A percentile compares a stretch with the other conserved stretches of the same genome.
Evolutionary conservation across 2,797 vertebrate genomes (phyloP).

Genomic region (Thripadectes ignobilis): DNA sequence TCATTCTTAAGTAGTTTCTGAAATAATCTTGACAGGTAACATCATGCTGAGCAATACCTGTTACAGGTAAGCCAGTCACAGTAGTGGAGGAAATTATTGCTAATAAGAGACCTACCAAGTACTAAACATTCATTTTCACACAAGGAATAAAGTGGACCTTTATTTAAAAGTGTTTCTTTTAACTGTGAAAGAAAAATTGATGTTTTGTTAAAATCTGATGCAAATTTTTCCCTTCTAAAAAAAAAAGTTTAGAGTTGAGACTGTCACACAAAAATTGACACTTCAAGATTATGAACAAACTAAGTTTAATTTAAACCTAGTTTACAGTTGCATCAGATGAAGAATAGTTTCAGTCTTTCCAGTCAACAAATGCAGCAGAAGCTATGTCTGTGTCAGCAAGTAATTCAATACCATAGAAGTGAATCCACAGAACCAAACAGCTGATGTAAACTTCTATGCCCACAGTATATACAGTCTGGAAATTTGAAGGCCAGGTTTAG

Average conservation of each 20-base stretch:
- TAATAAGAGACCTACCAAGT: background rate
- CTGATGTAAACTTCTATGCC: background rate
- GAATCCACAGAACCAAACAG: background rate
- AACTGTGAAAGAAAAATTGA: background rate
- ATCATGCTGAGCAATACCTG: background rate
- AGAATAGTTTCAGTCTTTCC: conserved; percentile 24
- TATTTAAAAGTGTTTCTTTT: background rate
- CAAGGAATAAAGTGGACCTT: background rate
- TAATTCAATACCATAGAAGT: background rate
- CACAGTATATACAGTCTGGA: background rate
- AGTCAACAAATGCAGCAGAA: background rate
- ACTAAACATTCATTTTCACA: background rate
- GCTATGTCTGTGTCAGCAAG: background rate
- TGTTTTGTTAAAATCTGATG: background rate
- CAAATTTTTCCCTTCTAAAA: background rate
- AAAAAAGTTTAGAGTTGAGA: background rate
- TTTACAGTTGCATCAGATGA: conserved; percentile 48
- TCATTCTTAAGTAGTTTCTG: background rate
- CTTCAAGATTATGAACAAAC: conserved; percentile 24
- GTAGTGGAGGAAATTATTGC: background rate
- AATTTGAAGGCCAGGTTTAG: background rate
- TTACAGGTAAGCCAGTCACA: background rate
- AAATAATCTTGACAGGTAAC: background rate
- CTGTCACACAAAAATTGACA: conserved; percentile 31
- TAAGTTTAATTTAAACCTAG: conserved; percentile 61